Conservation (phyloP, 2,888 invertebrate genomes). For the Trimorus sp. region DNA sequence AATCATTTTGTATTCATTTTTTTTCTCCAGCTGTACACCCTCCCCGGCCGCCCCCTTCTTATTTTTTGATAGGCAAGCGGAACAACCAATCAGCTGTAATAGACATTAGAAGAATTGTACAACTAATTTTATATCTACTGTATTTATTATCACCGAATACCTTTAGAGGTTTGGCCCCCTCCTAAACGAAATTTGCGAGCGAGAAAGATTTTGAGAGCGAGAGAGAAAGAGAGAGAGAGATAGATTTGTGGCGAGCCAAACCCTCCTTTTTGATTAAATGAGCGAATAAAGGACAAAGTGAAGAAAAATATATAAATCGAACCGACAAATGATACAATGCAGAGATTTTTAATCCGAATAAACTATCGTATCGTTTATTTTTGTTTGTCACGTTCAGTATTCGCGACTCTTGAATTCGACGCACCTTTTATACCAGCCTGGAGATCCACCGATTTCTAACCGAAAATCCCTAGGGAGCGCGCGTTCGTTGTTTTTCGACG, state of each 20-base stretch:
- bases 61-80: conserved; percentile 23
- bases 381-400: conserved; percentile 25
- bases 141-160: conserved; percentile 74
- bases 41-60: conserved; percentile 16
- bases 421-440: conserved; percentile 44
- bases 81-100: conserved; percentile 63
- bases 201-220: neutral
- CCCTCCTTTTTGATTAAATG: neutral
- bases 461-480: conserved; percentile 18
- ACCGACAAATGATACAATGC: conserved; percentile 15
- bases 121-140: conserved; percentile 78
- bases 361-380: conserved; percentile 10
- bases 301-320: conserved; percentile 5
- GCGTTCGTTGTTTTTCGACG: conserved; percentile 37
- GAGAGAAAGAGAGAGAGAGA: conserved; percentile 1
- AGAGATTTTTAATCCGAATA: conserved; percentile 39
- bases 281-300: no score
- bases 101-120: conserved; percentile 73
- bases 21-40: no score
- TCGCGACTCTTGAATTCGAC: conserved; percentile 31
- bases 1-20: no score
- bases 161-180: conserved; percentile 36
- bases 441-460: conserved; percentile 26
- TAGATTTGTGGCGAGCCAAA: neutral
- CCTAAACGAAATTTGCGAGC: no score